Percentiles rank a stretch among this genome's conserved stretches.
Evolutionary conservation across 1,140 invertebrate species (phyloP).

Genomic region (Drosophila bocqueti): DNA sequence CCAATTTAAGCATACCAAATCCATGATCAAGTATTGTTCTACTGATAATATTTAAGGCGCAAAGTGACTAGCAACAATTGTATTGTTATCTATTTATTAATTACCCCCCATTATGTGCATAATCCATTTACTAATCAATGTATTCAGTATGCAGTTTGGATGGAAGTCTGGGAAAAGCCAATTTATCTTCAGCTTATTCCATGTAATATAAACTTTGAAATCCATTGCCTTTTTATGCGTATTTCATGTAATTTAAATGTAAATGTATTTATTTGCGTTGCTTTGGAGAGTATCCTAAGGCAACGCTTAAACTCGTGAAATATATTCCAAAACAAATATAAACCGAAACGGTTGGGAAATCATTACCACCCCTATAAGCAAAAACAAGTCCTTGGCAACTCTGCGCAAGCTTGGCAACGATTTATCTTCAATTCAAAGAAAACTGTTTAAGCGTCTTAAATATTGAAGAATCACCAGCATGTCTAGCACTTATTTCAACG

Average conservation of each 20-base stretch:
- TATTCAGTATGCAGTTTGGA: neutral
- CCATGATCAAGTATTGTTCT: constrained; percentile 80
- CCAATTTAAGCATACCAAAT: constrained; percentile 86
- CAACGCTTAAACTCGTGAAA: constrained; percentile 6
- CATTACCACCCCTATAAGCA: neutral
- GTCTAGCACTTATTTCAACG: constrained; percentile 91
- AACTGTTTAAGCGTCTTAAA: neutral
- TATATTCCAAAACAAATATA: constrained; percentile 17
- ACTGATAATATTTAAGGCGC: constrained; percentile 72
- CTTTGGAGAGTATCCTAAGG: neutral
- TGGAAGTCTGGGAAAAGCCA: neutral
- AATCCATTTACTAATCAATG: constrained; percentile 29
- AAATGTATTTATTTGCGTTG: constrained; percentile 26
- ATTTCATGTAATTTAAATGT: too few species aligned
- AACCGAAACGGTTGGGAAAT: neutral
- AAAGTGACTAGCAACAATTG: constrained; percentile 13
- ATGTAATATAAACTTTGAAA: constrained; percentile 25
- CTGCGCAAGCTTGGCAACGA: constrained; percentile 28
- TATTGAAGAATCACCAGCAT: constrained; percentile 83
- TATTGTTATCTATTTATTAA: constrained; percentile 78
- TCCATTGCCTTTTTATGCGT: neutral
- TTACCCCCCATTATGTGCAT: constrained; percentile 28
- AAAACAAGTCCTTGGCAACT: constrained; percentile 14
- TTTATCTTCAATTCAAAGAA: constrained; percentile 1
- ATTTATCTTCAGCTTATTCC: constrained; percentile 9